phyloP scores from a whole-genome alignment of 2,888 invertebrate species.

The Apamea anceps region DNA sequence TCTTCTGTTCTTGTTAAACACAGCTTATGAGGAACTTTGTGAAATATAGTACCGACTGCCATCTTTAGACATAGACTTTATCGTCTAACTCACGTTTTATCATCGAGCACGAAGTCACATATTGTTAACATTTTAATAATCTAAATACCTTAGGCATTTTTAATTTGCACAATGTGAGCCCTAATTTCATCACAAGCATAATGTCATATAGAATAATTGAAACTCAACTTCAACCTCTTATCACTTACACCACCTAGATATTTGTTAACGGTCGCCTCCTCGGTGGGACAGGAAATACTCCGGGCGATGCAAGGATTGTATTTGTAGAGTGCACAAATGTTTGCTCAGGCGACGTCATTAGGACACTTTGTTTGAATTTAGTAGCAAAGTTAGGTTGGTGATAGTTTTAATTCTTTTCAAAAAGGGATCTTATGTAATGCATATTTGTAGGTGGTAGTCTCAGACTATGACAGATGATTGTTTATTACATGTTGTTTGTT shows the following conservation, averaged over 20 bases:
- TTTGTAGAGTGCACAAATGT: conserved; percentile 49
- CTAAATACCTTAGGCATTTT: background rate
- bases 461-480: background rate
- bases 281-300: conserved; percentile 56
- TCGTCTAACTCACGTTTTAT: background rate
- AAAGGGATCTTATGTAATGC: background rate
- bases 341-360: conserved; percentile 54
- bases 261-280: conserved; percentile 40
- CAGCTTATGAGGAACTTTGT: too few species aligned
- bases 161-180: background rate
- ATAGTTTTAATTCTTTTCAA: background rate
- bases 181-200: background rate
- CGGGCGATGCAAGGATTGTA: conserved; percentile 44
- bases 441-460: background rate
- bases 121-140: background rate
- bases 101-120: background rate
- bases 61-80: background rate
- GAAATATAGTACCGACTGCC: background rate
- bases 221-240: background rate
- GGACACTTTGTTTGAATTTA: conserved; percentile 43
- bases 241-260: conserved; percentile 19
- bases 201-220: background rate
- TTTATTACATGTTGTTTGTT: background rate
- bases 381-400: conserved; percentile 3
- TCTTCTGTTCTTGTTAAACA: background rate